These are phyloP conservation scores for Perca schrenkii DNA, from an alignment of 2,113 vertebrate genomes.

Conservation along the genomic window DNA sequence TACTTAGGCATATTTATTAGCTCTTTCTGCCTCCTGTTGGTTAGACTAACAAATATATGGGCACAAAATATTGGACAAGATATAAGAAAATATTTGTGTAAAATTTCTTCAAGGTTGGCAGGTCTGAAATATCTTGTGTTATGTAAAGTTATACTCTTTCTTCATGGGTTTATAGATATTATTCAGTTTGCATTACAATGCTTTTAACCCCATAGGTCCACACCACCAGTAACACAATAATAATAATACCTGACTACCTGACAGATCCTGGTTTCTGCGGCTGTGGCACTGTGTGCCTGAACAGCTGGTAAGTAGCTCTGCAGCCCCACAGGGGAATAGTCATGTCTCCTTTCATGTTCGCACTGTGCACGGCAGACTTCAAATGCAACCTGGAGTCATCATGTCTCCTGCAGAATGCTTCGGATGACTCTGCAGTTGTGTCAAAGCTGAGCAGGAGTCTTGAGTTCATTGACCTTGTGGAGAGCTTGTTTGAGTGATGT, in stretches of 20 bases:
- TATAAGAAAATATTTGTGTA: too few species aligned
- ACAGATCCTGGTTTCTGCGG: slow-evolving; percentile 19
- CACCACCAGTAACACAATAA: background rate
- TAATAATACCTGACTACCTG: slow-evolving; percentile 24
- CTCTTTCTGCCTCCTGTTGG: too few species aligned
- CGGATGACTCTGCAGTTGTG: slow-evolving; percentile 39
- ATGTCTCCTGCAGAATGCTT: slow-evolving; percentile 38
- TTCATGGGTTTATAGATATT: background rate
- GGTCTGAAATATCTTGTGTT: background rate
- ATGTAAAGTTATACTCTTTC: background rate
- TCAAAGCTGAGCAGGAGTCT: slow-evolving; percentile 17
- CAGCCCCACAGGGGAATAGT: slow-evolving; percentile 37
- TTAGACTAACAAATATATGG: too few species aligned
- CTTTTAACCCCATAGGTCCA: background rate
- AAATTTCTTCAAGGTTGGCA: too few species aligned
- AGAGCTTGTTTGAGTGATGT: slow-evolving; percentile 20
- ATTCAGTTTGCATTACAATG: background rate
- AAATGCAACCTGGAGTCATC: slow-evolving; percentile 49
- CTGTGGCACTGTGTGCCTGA: slow-evolving; percentile 26
- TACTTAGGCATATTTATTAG: too few species aligned
- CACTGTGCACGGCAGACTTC: slow-evolving; percentile 40
- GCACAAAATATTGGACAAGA: too few species aligned
- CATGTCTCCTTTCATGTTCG: slow-evolving; percentile 62
- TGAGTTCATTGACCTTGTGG: background rate
- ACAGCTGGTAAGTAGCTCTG: slow-evolving; percentile 52